These are phyloP conservation scores for Bellardia bayeri DNA, from an alignment of 2,888 invertebrate genomes.

Conservation along the genomic window DNA sequence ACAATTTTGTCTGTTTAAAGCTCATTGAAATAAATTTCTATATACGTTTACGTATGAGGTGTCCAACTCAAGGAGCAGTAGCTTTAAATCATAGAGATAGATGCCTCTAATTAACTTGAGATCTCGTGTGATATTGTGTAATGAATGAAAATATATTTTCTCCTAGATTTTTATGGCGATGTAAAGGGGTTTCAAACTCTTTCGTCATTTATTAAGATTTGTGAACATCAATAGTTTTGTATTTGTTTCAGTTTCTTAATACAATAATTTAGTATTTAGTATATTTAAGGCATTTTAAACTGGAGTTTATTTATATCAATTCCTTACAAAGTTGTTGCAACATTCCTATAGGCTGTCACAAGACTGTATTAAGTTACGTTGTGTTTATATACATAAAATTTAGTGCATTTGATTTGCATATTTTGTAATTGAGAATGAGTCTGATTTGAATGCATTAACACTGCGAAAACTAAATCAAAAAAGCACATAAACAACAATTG, in stretches of 20 bases:
- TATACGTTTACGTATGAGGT: background rate
- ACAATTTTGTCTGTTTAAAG: constrained; percentile 57
- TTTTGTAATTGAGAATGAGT: constrained; percentile 58
- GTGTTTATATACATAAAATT: constrained; percentile 7
- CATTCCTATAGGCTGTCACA: background rate
- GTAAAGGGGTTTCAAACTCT: too few relatives aligned
- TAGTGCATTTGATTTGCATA: constrained; percentile 62
- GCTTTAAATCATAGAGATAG: too few relatives aligned
- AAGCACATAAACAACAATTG: constrained; percentile 26
- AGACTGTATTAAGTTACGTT: constrained; percentile 11
- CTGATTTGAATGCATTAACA: constrained; percentile 49
- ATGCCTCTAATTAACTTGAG: too few relatives aligned
- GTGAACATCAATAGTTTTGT: too few relatives aligned
- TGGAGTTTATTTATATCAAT: too few relatives aligned
- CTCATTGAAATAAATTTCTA: constrained; percentile 57
- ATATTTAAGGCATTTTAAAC: too few relatives aligned
- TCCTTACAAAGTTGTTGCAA: background rate
- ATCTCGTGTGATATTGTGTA: background rate
- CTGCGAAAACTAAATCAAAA: constrained; percentile 33
- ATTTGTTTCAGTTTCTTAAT: too few relatives aligned
- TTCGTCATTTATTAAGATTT: too few relatives aligned
- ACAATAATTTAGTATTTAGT: too few relatives aligned
- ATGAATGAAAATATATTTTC: too few relatives aligned
- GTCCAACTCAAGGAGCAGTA: constrained; percentile 12
- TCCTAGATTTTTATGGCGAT: too few relatives aligned